A percentile compares a stretch with the other conserved stretches of the same genome.
Evolutionary conservation across 2,113 vertebrate species (phyloP).

Genomic region (Copsychus sechellarum): DNA sequence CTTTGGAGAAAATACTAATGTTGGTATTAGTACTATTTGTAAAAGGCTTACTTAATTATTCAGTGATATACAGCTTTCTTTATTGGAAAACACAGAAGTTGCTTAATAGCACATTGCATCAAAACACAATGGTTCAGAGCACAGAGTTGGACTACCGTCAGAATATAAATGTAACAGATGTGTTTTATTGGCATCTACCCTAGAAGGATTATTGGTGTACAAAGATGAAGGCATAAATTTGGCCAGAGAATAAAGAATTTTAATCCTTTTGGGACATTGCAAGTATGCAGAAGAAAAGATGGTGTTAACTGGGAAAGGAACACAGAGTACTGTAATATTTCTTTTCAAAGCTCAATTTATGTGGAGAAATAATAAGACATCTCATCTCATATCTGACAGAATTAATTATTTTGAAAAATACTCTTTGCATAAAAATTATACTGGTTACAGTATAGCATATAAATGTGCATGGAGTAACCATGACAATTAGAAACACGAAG

Average conservation of each 20-base stretch:
- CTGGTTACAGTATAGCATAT: neutral
- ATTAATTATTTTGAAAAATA: conserved; percentile 21
- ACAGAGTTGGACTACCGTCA: neutral
- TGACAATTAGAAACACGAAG: neutral
- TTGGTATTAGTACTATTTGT: neutral
- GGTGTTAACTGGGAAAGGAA: neutral
- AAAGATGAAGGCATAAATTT: conserved; percentile 12
- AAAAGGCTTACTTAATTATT: neutral
- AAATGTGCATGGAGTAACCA: neutral
- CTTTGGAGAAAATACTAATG: neutral
- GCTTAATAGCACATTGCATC: neutral
- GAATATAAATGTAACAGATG: conserved; percentile 14
- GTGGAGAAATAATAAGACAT: neutral
- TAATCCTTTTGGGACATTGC: neutral
- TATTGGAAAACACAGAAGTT: neutral
- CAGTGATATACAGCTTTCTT: neutral
- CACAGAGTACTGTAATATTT: neutral
- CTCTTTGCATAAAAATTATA: neutral
- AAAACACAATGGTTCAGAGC: neutral
- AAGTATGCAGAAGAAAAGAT: neutral
- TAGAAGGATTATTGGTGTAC: neutral
- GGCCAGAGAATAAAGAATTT: neutral
- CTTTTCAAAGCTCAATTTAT: neutral
- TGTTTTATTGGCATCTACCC: neutral
- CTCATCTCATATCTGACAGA: neutral